Base-by-base conservation (phyloP, 2,888 invertebrate species). In the Psylliodes chrysocephalus region DNA sequence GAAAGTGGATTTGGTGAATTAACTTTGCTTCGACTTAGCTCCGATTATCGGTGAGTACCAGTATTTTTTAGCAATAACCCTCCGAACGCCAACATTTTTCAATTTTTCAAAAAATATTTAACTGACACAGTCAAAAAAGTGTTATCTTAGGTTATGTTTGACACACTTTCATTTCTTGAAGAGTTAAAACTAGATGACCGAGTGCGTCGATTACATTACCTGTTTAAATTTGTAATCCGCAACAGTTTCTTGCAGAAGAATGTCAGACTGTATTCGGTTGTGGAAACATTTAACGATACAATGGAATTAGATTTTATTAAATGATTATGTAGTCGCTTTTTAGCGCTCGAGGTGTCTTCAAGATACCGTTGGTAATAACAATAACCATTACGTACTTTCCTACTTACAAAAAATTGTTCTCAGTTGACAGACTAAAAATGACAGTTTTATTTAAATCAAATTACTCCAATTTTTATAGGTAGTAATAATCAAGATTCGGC, bases 1-100 rank as follows among this genome's bases (percentile, higher is more conserved):
- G 81, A 81, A 82, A 81, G 81, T 81, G 80, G 80, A 77, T 80
- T 81, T 78, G 77, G 75, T 74, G 70, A 67, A 61, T 61, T 77
- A 75, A 75, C 74, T 79, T 79, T 78, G 75, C 42, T 18, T 18
- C 17, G 14, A 78, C 79, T 79, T 78, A 75, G 72, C 73, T 71
- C 75, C 74, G 59, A 69, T 67, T 76, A 75, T 78, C 72, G 79
- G 80, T 81, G 68, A 79, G 80, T 76, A 51, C 63, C 64, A 38
- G 7, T 35, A n/a, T 60, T 15, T 25, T 8, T 35, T 2, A 8
- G 2, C n/a, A 12, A 35, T 35, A 14, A 8, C 14, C n/a, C 10
- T 35, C 14, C 14, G 14, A 33, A 33, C 10, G 3, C 33, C 33
- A 4, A 14, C 51, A 33, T 30, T 51, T 33, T 28, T 42, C 51